Percentiles rank a stretch among this genome's conserved stretches.
These are phyloP conservation scores for Oceanodroma tethys DNA, from an alignment of 2,113 vertebrate species.

Conservation along the genomic window DNA sequence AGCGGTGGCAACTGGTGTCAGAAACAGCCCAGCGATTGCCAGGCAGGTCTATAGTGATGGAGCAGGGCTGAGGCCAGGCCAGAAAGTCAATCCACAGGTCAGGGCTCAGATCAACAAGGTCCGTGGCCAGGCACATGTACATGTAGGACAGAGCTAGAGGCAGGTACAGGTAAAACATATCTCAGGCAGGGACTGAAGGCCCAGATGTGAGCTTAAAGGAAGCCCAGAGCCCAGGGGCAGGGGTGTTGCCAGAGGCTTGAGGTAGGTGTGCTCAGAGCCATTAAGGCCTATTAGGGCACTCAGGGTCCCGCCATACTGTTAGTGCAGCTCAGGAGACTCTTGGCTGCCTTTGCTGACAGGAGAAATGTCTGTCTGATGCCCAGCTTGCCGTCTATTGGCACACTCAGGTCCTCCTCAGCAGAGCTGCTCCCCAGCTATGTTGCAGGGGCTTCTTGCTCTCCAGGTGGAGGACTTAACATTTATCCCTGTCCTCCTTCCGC, in stretches of 20 bases:
- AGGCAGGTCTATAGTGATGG: background rate
- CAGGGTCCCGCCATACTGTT: background rate
- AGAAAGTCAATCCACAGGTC: background rate
- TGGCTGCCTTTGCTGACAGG: background rate
- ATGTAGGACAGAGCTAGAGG: background rate
- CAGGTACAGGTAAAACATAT: background rate
- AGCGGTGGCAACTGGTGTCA: background rate
- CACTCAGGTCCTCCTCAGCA: background rate
- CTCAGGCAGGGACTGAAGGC: background rate
- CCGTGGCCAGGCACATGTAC: background rate
- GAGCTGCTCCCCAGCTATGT: too few species aligned
- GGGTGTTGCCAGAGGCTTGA: background rate
- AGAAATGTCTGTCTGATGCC: background rate
- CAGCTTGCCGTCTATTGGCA: background rate
- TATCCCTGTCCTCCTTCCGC: background rate
- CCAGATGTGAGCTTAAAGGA: background rate
- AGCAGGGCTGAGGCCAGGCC: background rate
- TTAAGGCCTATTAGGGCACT: background rate
- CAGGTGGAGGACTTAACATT: background rate
- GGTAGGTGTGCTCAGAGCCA: background rate
- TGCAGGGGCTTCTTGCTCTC: background rate
- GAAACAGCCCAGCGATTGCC: accelerated
- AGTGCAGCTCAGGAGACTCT: background rate
- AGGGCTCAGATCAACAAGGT: background rate
- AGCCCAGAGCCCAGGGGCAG: background rate